These are phyloP conservation scores for Nettapus auritus DNA, from an alignment of 2,113 vertebrate genomes.

Conservation along the genomic window DNA sequence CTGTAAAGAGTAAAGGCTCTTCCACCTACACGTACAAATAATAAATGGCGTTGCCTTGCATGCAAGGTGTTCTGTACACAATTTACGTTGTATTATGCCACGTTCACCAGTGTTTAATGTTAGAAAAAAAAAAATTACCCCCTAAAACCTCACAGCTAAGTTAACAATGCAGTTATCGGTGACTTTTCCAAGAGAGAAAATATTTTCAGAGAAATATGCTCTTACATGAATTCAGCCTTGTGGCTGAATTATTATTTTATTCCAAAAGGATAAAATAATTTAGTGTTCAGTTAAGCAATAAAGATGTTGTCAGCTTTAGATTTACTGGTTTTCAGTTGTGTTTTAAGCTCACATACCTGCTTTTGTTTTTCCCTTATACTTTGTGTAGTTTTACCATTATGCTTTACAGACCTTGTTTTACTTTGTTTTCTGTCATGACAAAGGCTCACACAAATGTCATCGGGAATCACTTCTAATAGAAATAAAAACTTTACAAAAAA, in stretches of 20 bases:
- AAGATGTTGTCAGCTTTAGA: not conserved
- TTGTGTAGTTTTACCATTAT: not conserved
- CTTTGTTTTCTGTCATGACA: not conserved
- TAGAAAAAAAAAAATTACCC: not conserved
- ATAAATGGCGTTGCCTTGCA: rapidly evolving
- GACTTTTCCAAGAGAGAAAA: not conserved
- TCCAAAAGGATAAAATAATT: not conserved
- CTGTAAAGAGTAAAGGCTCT: not conserved
- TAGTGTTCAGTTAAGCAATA: not conserved
- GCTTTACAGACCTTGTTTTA: not conserved
- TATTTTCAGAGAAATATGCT: not conserved
- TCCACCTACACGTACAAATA: not conserved
- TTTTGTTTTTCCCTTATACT: not conserved
- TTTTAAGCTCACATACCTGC: not conserved
- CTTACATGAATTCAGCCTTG: not conserved
- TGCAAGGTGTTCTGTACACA: rapidly evolving
- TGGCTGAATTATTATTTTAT: not conserved
- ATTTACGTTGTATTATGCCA: not conserved
- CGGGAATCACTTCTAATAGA: not conserved
- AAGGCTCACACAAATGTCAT: not conserved
- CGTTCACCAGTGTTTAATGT: not conserved
- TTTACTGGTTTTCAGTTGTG: not conserved
- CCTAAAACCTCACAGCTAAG: not conserved
- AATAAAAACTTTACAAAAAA: not conserved
- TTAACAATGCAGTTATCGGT: not conserved